Evolutionary conservation across 2,113 vertebrate species (phyloP), one percentile per base, ranked within the genome.

Genomic region (Nibea coibor): DNA sequence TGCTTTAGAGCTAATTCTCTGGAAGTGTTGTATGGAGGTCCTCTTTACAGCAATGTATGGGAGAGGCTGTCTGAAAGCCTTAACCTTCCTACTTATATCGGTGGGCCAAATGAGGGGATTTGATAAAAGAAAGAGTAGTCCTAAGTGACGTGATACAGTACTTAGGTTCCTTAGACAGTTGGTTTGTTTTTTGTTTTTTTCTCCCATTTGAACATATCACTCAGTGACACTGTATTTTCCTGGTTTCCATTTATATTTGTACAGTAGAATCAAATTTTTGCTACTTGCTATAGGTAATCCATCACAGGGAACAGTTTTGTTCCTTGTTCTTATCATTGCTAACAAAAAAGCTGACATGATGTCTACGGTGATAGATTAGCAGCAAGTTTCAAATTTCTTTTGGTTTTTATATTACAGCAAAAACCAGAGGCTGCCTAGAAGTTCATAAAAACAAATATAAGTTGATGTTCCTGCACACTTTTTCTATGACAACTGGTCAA

Each of bases 321-420:
- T 26, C 19, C 48, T 35, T 28, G 24, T 11, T 76, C 31, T 69
- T 9, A 24, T 54, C 16, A 57, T 26, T 26, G 2, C 26, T 14
- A 24, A 64, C 51, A 68, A 48, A 42, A 43, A 35, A n/a, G 31
- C 22, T 54, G 62, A 26, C 51, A 58, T 28, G 15, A 51, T 42
- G 53, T 51, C 28, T 22, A 22, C n/a, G 45, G 28, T 59, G 43
- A 67, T 15, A 58, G 26, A 80, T 58, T 26, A 43, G 20, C 78
- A 66, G 59, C 6, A 12, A 58, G 19, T 14, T 43, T 31, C 11
- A 67, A 22, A 24, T 47, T 51, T 47, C 35, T 39, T 24, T 15
- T 20, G 24, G 0, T 70, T 70, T 31, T 64, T 35, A 35, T 35
- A 35, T 35, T 35, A 35, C 5, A 20, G 63, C 7, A 22, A 61